These are phyloP conservation scores for Aurelia coerulea DNA, from an alignment of 30 jellyfish, hydroid and myxozoan species.

Conservation along the genomic window DNA sequence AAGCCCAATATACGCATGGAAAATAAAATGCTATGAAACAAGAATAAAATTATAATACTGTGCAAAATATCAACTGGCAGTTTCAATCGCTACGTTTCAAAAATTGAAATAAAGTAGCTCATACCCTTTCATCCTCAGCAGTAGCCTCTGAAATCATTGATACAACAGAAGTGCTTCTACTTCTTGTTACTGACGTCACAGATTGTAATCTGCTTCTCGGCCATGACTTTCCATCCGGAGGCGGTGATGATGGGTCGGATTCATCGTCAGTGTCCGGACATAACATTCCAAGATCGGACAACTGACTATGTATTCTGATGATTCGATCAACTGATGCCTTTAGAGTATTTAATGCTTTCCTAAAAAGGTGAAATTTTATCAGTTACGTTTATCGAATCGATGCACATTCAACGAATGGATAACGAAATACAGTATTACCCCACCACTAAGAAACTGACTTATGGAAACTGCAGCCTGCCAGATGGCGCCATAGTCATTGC, in stretches of 20 bases:
- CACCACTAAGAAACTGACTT: too few relatives aligned
- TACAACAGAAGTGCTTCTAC: slow-evolving; percentile 75
- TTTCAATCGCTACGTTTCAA: too few relatives aligned
- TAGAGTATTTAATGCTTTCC: slow-evolving; percentile 60
- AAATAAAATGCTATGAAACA: too few relatives aligned
- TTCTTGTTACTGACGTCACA: slow-evolving; percentile 39
- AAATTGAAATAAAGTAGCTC: too few relatives aligned
- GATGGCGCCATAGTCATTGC: too few relatives aligned
- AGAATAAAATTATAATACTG: too few relatives aligned
- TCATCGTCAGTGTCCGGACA: slow-evolving; percentile 93
- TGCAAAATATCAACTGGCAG: too few relatives aligned
- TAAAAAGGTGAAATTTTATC: slow-evolving; percentile 13
- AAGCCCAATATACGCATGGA: too few relatives aligned
- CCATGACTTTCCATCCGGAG: slow-evolving; percentile 33
- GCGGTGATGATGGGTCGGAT: slow-evolving; percentile 24
- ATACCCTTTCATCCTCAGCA: slow-evolving; percentile 60
- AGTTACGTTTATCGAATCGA: too few relatives aligned
- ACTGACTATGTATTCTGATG: slow-evolving; percentile 63
- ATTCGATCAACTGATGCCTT: slow-evolving; percentile 70
- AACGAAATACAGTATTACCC: too few relatives aligned
- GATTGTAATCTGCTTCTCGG: slow-evolving; percentile 68
- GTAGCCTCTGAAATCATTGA: slow-evolving; percentile 52
- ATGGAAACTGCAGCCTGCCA: too few relatives aligned
- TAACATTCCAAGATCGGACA: slow-evolving; percentile 70
- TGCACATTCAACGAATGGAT: too few relatives aligned